Conservation (phyloP, 2,888 invertebrate genomes). For the Drosophila hamatofila region DNA sequence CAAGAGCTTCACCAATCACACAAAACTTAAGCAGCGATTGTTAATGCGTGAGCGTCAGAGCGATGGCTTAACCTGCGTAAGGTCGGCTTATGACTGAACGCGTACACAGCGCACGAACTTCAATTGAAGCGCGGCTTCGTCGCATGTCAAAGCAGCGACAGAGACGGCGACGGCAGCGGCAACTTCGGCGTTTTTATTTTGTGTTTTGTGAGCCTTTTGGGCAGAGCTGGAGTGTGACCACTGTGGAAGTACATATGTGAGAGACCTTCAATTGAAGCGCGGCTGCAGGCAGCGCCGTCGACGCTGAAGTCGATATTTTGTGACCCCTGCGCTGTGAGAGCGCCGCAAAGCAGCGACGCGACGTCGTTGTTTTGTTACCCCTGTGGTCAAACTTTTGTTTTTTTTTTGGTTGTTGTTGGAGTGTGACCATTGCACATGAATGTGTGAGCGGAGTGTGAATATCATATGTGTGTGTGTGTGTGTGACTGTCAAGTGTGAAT, state of each 20-base stretch:
- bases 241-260: neutral
- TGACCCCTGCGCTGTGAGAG: neutral
- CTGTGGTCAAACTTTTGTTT: neutral
- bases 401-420: neutral
- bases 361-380: neutral
- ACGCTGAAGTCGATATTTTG: neutral
- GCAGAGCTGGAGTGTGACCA: constrained; percentile 36
- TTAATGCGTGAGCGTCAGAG: constrained; percentile 45
- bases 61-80: constrained; percentile 66
- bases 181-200: neutral
- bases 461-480: neutral
- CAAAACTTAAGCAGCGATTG: constrained; percentile 38
- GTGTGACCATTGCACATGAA: constrained; percentile 24
- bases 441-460: constrained; percentile 12
- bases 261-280: constrained; percentile 2
- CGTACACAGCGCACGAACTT: constrained; percentile 51
- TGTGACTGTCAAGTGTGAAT: neutral
- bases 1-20: constrained; percentile 27
- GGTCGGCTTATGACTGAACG: constrained; percentile 73
- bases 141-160: constrained; percentile 47
- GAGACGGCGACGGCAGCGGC: constrained; percentile 8
- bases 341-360: neutral
- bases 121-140: constrained; percentile 71
- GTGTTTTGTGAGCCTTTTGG: constrained; percentile 62
- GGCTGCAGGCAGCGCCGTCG: neutral